phyloP scores from a whole-genome alignment of 2,888 invertebrate species.

The Pollenia amentaria region DNA sequence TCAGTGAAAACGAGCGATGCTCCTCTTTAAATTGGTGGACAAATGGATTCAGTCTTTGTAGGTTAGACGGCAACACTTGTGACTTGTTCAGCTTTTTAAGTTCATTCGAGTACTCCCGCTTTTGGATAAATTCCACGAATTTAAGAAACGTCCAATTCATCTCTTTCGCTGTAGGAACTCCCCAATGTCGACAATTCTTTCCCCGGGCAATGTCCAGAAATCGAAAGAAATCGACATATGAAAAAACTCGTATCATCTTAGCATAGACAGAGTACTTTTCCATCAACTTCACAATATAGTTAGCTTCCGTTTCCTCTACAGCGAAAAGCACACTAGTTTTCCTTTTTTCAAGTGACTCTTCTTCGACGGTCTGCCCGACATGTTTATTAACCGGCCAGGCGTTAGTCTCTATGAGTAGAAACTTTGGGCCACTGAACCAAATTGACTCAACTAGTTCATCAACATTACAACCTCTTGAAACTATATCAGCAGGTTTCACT shows the following conservation, averaged over 20 bases:
- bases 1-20: not conserved
- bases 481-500: not conserved
- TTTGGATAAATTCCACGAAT: not conserved
- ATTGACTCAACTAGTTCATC: not conserved
- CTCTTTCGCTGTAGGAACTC: not conserved
- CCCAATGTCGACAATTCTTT: not conserved
- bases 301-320: not conserved
- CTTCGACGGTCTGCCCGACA: not conserved
- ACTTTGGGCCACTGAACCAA: not conserved
- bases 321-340: not conserved
- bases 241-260: not conserved
- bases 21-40: not conserved
- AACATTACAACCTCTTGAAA: not conserved
- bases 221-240: not conserved
- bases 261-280: not conserved
- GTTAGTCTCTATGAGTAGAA: not conserved
- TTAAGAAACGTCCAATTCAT: not conserved
- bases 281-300: not conserved
- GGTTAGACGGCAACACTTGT: no score
- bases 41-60: not conserved
- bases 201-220: not conserved
- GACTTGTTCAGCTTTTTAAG: no score
- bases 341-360: slow-evolving; percentile 1
- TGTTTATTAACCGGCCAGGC: not conserved
- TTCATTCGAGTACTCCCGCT: not conserved